Conservation (phyloP, 30 jellyfish, hydroid and myxozoan species). For the Mastigias papua region DNA sequence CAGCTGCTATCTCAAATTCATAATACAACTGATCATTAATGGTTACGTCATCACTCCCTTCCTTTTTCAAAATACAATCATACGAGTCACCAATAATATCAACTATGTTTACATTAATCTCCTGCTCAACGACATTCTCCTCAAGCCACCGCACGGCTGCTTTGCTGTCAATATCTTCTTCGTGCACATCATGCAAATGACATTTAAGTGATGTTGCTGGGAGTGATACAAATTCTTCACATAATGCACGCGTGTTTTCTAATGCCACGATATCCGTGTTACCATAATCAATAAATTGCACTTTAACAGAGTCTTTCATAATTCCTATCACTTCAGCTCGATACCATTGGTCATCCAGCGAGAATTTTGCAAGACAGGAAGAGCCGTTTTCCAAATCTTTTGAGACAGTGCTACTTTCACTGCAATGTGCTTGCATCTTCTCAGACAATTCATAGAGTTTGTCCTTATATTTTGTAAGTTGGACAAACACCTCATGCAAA, state of each 20-base stretch:
- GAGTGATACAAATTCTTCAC: constrained; percentile 18
- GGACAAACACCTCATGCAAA: constrained; percentile 38
- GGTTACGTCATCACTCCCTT: constrained; percentile 42
- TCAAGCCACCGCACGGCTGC: constrained; percentile 68
- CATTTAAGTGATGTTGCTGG: constrained; percentile 72
- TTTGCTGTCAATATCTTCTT: constrained; percentile 47
- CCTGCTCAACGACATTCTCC: constrained; percentile 59
- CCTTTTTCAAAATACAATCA: constrained; percentile 44
- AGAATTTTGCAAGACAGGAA: constrained; percentile 44
- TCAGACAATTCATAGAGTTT: constrained; percentile 62
- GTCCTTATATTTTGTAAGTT: constrained; percentile 35
- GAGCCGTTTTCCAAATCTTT: constrained; percentile 21
- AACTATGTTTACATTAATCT: constrained; percentile 52
- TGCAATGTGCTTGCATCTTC: constrained; percentile 26
- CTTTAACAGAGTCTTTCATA: constrained; percentile 3
- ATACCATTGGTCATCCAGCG: constrained; percentile 67
- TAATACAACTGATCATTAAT: constrained; percentile 78
- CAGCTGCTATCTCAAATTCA: constrained; percentile 41
- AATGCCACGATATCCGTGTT: constrained; percentile 50
- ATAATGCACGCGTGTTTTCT: constrained; percentile 45
- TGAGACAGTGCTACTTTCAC: neutral
- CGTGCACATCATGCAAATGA: constrained; percentile 54
- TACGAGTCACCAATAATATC: constrained; percentile 21
- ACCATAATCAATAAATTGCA: constrained; percentile 61
- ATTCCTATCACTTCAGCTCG: constrained; percentile 41